Base-by-base conservation (phyloP, 2,888 invertebrate genomes). In the Drymonia ruficornis region DNA sequence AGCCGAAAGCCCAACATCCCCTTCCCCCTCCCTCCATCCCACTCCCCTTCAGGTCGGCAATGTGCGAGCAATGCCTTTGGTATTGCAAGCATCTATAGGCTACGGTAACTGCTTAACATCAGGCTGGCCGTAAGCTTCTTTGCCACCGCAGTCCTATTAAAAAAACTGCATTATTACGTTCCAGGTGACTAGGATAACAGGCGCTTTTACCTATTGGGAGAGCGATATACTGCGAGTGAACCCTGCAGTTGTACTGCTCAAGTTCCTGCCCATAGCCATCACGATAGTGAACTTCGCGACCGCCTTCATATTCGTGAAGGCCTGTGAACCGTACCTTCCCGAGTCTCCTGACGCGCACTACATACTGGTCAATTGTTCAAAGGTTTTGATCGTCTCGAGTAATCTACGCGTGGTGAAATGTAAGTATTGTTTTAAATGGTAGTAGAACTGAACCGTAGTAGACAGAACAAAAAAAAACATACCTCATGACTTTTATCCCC, bases 121-220 rank as follows among this genome's bases (percentile, higher is more conserved):
- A n/a, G n/a, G n/a, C n/a, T n/a, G n/a, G n/a, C n/a, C n/a, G n/a
- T n/a, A n/a, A n/a, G n/a, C n/a, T n/a, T n/a, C n/a, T n/a, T n/a
- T n/a, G n/a, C n/a, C 23, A 23, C 23, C 23, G 3, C 3, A 4
- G 23, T 23, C 23, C 7, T 7, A 9, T 12, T 11, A n/a, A n/a
- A n/a, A n/a, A n/a, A 28, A 1, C 8, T 28, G 5, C 5, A 2
- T 9, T 9, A 1, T 12, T 31, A 23, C 42, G 23, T 34, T 59
- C 52, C 64, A 91, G 91, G 84, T 91, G 52, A 78, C 86, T 16
- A 81, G 91, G 74, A 76, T 91, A 70, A 83, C 80, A 15, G 84
- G 86, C 9, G 82, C 91, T 31, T 88, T 89, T 64, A 72, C 81
- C 3, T 89, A 86, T 67, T 89, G 85, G 85, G 90, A 89, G 59